phyloP scores from a whole-genome alignment of 2,888 invertebrate species.

The Tetragnatha montana region DNA sequence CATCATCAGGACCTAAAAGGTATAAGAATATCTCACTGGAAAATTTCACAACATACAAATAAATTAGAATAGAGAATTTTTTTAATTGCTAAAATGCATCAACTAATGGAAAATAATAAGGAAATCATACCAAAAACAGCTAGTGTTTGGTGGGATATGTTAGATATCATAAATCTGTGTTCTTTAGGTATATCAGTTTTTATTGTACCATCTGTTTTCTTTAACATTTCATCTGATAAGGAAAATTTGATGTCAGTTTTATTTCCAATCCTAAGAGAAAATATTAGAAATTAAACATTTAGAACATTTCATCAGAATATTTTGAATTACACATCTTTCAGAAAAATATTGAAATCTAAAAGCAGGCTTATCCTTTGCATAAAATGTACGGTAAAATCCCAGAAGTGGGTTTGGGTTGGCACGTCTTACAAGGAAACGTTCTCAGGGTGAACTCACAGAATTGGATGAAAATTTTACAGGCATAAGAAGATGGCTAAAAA shows the following conservation, averaged over 20 bases:
- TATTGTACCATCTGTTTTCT: slow-evolving; percentile 85
- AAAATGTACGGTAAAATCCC: too few species aligned
- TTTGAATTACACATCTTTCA: not conserved
- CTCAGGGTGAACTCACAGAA: too few species aligned
- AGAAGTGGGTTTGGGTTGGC: too few species aligned
- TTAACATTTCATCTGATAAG: slow-evolving; percentile 87
- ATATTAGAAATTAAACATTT: slow-evolving; percentile 25
- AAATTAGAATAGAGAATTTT: not conserved
- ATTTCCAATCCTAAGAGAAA: slow-evolving; percentile 72
- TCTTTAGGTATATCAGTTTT: slow-evolving; percentile 85
- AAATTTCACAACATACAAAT: not conserved
- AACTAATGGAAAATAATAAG: not conserved
- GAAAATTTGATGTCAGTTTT: slow-evolving; percentile 90
- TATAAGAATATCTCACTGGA: not conserved
- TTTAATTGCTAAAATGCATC: not conserved
- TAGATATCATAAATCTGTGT: slow-evolving; percentile 92
- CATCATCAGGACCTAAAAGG: not conserved
- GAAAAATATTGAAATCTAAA: too few species aligned
- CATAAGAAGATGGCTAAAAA: too few species aligned
- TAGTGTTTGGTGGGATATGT: slow-evolving; percentile 91
- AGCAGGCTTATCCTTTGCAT: too few species aligned
- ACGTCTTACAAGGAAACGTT: too few species aligned
- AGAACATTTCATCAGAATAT: not conserved
- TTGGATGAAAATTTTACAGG: too few species aligned
- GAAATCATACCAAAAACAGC: slow-evolving; percentile 87